Percentiles rank a stretch among this genome's conserved stretches.
Conservation (phyloP, 2,113 vertebrate species). For the Psilopogon haemacephalus region DNA sequence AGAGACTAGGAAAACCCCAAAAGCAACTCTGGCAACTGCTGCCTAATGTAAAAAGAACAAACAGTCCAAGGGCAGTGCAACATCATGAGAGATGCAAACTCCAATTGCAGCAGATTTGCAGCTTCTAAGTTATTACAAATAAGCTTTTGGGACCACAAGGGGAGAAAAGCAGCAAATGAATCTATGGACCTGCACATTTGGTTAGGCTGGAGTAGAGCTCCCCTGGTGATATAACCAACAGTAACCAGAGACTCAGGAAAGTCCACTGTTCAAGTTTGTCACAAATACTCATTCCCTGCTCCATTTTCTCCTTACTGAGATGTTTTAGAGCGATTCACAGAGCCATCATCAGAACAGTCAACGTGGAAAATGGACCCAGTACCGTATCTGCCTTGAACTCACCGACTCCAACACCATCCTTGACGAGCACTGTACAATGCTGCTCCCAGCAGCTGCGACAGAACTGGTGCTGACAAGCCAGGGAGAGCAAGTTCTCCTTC, state of each 20-base stretch:
- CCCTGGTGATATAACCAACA: not conserved
- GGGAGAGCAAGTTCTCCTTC: constrained; percentile 89
- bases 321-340: not conserved
- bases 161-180: not conserved
- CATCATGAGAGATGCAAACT: not conserved
- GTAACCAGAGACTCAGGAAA: not conserved
- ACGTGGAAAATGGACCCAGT: not conserved
- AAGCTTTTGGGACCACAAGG: not conserved
- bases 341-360: not conserved
- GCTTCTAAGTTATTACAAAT: not conserved
- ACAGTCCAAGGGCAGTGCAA: not conserved
- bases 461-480: constrained; percentile 97
- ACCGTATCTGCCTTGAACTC: constrained; percentile 50
- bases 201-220: not conserved
- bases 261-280: not conserved
- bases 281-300: not conserved
- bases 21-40: not conserved
- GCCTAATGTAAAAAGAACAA: not conserved
- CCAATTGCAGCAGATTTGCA: not conserved
- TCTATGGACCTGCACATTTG: not conserved
- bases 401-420: constrained; percentile 97
- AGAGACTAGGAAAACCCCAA: not conserved
- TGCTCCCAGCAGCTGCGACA: constrained; percentile 99
- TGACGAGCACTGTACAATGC: constrained; percentile 96
- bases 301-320: not conserved